These are phyloP conservation scores for Callospermophilus lateralis DNA, from an alignment of 2,113 vertebrate genomes.

Conservation along the genomic window DNA sequence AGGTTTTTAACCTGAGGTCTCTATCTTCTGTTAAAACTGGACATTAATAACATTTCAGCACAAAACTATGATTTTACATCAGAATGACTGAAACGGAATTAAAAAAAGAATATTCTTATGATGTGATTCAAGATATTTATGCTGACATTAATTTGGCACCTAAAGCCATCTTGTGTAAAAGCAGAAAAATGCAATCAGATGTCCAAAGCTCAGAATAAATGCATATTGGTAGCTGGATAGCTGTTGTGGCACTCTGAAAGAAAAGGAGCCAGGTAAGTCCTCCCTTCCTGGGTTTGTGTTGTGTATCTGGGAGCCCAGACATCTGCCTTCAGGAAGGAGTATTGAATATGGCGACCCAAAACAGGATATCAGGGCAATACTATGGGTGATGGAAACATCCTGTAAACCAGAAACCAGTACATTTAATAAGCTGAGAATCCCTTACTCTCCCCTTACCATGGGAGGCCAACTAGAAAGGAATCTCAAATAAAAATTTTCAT, in stretches of 20 bases:
- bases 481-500: not conserved
- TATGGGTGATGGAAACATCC: too few relatives aligned
- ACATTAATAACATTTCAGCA: not conserved
- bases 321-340: not conserved
- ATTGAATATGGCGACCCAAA: not conserved
- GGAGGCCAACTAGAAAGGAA: not conserved
- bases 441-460: not conserved
- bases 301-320: not conserved
- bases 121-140: not conserved
- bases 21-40: not conserved
- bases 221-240: not conserved
- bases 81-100: not conserved
- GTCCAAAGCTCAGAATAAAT: not conserved
- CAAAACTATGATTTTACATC: not conserved
- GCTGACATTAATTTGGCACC: not conserved
- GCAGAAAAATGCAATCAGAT: not conserved
- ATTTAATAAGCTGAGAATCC: not conserved
- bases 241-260: not conserved
- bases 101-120: not conserved
- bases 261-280: not conserved
- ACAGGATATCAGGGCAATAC: too few relatives aligned
- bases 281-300: not conserved
- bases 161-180: not conserved
- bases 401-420: not conserved
- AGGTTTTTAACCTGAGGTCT: not conserved